phyloP scores from a whole-genome alignment of 2,113 vertebrate genomes.

The Andinoacara biseriatus region DNA sequence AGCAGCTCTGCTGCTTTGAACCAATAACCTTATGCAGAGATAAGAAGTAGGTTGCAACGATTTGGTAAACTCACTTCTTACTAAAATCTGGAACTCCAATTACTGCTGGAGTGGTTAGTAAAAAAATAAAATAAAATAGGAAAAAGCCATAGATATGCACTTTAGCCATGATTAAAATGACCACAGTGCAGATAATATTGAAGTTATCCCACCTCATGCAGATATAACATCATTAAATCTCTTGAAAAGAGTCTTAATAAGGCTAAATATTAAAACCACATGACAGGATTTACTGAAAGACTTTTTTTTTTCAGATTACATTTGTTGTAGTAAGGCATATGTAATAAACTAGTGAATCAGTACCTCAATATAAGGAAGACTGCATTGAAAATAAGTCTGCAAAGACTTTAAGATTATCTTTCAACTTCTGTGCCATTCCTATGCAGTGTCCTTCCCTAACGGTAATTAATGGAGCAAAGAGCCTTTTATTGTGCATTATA shows the following conservation, averaged over 20 bases:
- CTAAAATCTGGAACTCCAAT: not conserved
- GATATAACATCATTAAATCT: not conserved
- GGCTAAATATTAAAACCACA: not conserved
- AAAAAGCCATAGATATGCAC: not conserved
- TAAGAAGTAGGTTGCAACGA: slow-evolving; percentile 3
- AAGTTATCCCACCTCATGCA: not conserved
- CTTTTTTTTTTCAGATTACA: not conserved
- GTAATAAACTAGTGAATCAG: not conserved
- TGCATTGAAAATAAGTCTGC: not conserved
- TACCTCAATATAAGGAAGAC: not conserved
- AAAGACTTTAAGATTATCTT: not conserved
- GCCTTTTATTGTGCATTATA: slow-evolving; percentile 40
- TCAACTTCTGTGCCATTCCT: not conserved
- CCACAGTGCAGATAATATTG: not conserved
- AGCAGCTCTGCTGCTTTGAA: not conserved
- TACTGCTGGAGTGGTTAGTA: not conserved
- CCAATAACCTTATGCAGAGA: not conserved
- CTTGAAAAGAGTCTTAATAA: not conserved
- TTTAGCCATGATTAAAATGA: not conserved
- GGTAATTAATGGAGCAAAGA: slow-evolving; percentile 21
- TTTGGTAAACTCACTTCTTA: slow-evolving; percentile 1
- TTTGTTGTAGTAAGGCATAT: not conserved
- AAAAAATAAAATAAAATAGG: not conserved
- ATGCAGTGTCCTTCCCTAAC: not conserved
- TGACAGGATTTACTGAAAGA: not conserved